Percentiles rank a stretch among this genome's conserved stretches.
These are phyloP conservation scores for Poeciliopsis gracilis DNA, from an alignment of 2,797 vertebrate genomes.

Conservation along the genomic window DNA sequence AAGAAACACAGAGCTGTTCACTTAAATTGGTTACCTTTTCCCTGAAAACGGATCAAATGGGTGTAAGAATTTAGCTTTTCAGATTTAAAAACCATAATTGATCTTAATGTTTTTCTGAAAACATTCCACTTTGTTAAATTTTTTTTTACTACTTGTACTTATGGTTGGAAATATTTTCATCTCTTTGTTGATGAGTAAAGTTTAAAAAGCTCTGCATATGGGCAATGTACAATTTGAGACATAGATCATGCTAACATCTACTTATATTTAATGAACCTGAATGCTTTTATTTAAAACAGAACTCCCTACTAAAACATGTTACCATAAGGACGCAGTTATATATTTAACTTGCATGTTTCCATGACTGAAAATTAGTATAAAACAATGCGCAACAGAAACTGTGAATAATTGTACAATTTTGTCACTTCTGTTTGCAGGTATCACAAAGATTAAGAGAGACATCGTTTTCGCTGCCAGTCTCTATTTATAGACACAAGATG, in stretches of 20 bases:
- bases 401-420: background rate
- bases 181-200: background rate
- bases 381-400: background rate
- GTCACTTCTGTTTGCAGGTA: conserved; percentile 78
- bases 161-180: background rate
- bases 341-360: background rate
- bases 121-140: background rate
- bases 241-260: no score
- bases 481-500: conserved; percentile 82
- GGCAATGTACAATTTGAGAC: background rate
- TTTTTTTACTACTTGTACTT: background rate
- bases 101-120: background rate
- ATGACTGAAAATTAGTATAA: background rate
- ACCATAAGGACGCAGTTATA: background rate
- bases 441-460: conserved; percentile 98
- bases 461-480: conserved; percentile 99
- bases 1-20: background rate
- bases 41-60: background rate
- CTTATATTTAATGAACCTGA: background rate
- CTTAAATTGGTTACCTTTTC: background rate
- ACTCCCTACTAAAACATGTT: background rate
- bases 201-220: background rate
- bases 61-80: background rate
- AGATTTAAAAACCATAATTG: no score
- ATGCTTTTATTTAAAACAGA: background rate